phyloP scores from a whole-genome alignment of 2,797 vertebrate genomes.

The Sebastes vulpes region DNA sequence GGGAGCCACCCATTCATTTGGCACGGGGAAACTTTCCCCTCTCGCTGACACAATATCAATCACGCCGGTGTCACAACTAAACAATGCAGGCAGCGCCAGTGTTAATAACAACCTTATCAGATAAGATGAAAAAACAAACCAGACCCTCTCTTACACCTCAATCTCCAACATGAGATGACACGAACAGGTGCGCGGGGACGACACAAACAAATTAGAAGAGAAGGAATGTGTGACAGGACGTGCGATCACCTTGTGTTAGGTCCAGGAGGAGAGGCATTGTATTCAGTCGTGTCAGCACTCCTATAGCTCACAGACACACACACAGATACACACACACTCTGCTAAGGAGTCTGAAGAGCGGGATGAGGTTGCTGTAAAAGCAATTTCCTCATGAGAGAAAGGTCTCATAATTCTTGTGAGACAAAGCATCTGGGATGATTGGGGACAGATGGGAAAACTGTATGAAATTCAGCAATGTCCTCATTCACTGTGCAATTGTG shows the following conservation, averaged over 20 bases:
- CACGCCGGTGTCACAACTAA: constrained; percentile 38
- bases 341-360: constrained; percentile 51
- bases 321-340: constrained; percentile 13
- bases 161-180: constrained; percentile 47
- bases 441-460: constrained; percentile 62
- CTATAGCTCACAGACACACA: constrained; percentile 27
- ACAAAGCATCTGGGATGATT: constrained; percentile 69
- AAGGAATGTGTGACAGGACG: constrained; percentile 50
- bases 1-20: constrained; percentile 46
- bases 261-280: constrained; percentile 53
- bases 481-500: constrained; percentile 56
- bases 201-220: constrained; percentile 63
- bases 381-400: constrained; percentile 77
- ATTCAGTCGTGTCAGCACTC: constrained; percentile 75
- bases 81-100: constrained; percentile 32
- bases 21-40: constrained; percentile 33
- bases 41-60: constrained; percentile 66
- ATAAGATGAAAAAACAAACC: constrained; percentile 46
- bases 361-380: constrained; percentile 74
- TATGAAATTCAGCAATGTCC: constrained; percentile 60
- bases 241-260: constrained; percentile 72
- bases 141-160: constrained; percentile 41
- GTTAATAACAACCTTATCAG: constrained; percentile 60
- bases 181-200: constrained; percentile 43
- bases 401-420: constrained; percentile 75